Evolutionary conservation across 30 jellyfish, hydroid and myxozoan genomes (phyloP), one percentile per base, ranked within the genome.

Genomic region (Nemopilema nomurai): DNA sequence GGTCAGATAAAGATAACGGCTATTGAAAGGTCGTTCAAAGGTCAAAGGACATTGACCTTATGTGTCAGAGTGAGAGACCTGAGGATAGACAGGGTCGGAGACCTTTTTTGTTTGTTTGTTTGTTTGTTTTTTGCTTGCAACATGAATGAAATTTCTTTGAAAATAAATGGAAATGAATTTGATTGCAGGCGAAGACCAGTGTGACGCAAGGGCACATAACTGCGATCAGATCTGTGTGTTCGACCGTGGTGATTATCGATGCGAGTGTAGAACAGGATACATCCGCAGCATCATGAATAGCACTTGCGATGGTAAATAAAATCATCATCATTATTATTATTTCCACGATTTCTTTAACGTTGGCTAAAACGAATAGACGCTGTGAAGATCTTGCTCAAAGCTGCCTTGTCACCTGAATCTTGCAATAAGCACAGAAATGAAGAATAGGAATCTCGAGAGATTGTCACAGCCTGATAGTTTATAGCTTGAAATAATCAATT

Each of bases 211-310:
- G n/a, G 86, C 98, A 7, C 98, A 93, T 49, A 67, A 70, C 6
- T 93, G 98, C 65, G 94, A 82, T 67, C 98, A 93, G 82, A 53
- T 82, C 23, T 93, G 98, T 74, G 91, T 89, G 30, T 93, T 86
- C 82, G 96, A 77, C 23, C 81, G 64, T 21, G 93, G 90, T 16
- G 97, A 94, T 23, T 93, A 74, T 72, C 79, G 75, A 26, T 93
- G 98, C 65, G 96, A 88, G 53, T 93, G 98, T 69, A 52, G 98
- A 57, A 79, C 96, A 57, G 98, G 98, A 62, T 93, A 74, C 50
- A 81, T 89, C 16, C 85, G 90, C 28, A 93, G 90, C 75, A 88
- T 74, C 0, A 49, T 76, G 64, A 90, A 89, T 74, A 82, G 86
- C 65, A 81, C 93, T 27, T 93, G 98, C 67, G 95, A 93, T 75